Evolutionary conservation across 2,113 vertebrate species (phyloP), one percentile per base, ranked within the genome.

Genomic region (Mormyrus iriodes): DNA sequence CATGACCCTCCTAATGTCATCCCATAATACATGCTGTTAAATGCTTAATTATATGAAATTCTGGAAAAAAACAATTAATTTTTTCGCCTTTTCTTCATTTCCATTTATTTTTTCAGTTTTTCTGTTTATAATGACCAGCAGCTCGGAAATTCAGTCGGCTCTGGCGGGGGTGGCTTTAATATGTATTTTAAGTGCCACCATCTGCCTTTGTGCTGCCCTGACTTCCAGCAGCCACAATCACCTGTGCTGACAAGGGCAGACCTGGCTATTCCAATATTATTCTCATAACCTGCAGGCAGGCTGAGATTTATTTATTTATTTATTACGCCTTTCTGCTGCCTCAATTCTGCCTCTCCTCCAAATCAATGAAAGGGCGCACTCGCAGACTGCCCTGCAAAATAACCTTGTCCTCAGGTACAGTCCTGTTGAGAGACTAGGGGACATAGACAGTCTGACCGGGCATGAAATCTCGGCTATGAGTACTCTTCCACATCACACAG

Each of bases 81-180:
- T n/a, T 61, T 53, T 53, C 0, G 4, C n/a, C n/a, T n/a, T 31
- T 49, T 48, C 21, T 48, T 12, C n/a, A 42, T 79, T 42, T 35
- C 15, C 27, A 76, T 35, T 31, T 76, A 19, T 44, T 21, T 84
- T 35, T 85, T 27, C 5, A 19, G n/a, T 49, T 13, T 49, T 13
- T 85, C 19, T 85, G 1, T 3, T 49, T 48, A 49, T 49, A 27
- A 49, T 10, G 39, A 1, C 46, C 86, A 86, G 61, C 88, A 12
- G 55, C 89, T 49, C 0, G 0, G 39, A 35, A 85, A 73, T 88
- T 76, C 3, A 0, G 55, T 49, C 84, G 90, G n/a, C 35, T 86
- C 3, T 21, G 48, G 39, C 48, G 85, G 84, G 92, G 91, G 91
- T 91, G 86, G 91, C 42, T 92, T 93, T 93, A 91, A 91, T 93